These are phyloP conservation scores for Callyntrura guangdongensis DNA, from an alignment of 2,888 invertebrate species.

Conservation along the genomic window DNA sequence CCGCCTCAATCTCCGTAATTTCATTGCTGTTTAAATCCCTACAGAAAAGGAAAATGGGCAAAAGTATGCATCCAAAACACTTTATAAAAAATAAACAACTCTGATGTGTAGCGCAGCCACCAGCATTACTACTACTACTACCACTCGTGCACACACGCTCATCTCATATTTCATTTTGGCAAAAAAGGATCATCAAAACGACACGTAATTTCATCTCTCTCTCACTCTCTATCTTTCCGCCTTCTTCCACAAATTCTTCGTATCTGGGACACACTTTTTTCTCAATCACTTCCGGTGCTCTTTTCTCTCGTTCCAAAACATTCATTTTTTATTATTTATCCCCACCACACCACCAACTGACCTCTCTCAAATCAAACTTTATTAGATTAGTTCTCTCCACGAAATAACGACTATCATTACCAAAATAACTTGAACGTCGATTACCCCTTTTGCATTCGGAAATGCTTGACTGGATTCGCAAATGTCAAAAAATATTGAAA, in stretches of 20 bases:
- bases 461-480: constrained; percentile 6
- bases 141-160: background rate
- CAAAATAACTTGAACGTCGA: background rate
- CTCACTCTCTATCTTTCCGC: constrained; percentile 25
- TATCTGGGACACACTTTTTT: constrained; percentile 16
- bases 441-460: background rate
- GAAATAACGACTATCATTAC: background rate
- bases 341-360: constrained; percentile 20
- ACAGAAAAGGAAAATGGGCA: constrained; percentile 82
- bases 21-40: constrained; percentile 96
- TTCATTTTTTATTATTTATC: too few species aligned
- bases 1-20: constrained; percentile 90
- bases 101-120: background rate
- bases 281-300: too few species aligned
- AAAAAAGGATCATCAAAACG: constrained; percentile 12
- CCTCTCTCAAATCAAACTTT: constrained; percentile 54
- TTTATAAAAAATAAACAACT: too few species aligned
- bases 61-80: too few species aligned
- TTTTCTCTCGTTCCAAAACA: background rate
- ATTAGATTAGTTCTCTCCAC: constrained; percentile 39
- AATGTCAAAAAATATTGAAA: constrained; percentile 1
- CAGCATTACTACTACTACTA: background rate
- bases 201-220: too few species aligned
- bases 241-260: background rate
- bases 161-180: constrained; percentile 41